Conservation (phyloP, 2,113 vertebrate species). For the Neogobius melanostomus region DNA sequence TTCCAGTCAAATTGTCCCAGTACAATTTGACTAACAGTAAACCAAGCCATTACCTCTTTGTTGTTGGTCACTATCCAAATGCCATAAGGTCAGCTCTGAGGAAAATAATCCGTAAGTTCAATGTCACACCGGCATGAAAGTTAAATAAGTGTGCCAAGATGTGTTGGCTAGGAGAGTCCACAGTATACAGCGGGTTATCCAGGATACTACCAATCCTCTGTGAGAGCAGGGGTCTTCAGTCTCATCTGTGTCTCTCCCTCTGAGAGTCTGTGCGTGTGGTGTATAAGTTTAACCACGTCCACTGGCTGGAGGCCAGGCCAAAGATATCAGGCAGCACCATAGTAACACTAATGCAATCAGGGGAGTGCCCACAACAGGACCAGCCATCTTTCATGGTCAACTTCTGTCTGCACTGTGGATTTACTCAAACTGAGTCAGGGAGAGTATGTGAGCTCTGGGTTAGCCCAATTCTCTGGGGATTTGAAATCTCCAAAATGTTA, state of each 20-base stretch:
- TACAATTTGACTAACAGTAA: not conserved
- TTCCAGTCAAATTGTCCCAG: not conserved
- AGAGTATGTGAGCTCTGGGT: not conserved
- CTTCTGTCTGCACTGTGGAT: slow-evolving; percentile 19
- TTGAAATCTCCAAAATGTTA: not conserved
- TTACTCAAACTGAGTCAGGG: not conserved
- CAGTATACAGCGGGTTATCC: slow-evolving; percentile 36
- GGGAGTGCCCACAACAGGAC: slow-evolving; percentile 51
- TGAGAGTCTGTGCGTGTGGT: slow-evolving; percentile 22
- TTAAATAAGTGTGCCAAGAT: slow-evolving; percentile 25
- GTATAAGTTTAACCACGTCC: slow-evolving; percentile 47
- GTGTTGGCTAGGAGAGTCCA: slow-evolving; percentile 25
- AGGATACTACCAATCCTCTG: slow-evolving; percentile 33
- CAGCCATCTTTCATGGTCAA: slow-evolving; percentile 42
- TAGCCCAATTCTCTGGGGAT: not conserved
- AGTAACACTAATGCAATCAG: slow-evolving; percentile 74
- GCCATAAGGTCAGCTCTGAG: slow-evolving; percentile 8
- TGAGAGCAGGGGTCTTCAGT: slow-evolving; percentile 48
- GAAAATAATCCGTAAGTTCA: slow-evolving; percentile 42
- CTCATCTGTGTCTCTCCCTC: slow-evolving; percentile 40
- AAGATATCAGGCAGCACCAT: slow-evolving; percentile 81
- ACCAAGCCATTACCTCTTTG: slow-evolving; percentile 42
- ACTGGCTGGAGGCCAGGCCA: slow-evolving; percentile 78
- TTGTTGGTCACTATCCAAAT: slow-evolving; percentile 39
- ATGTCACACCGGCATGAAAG: slow-evolving; percentile 3